phyloP scores from a whole-genome alignment of 2,797 vertebrate genomes.

The Xenentodon cancila region DNA sequence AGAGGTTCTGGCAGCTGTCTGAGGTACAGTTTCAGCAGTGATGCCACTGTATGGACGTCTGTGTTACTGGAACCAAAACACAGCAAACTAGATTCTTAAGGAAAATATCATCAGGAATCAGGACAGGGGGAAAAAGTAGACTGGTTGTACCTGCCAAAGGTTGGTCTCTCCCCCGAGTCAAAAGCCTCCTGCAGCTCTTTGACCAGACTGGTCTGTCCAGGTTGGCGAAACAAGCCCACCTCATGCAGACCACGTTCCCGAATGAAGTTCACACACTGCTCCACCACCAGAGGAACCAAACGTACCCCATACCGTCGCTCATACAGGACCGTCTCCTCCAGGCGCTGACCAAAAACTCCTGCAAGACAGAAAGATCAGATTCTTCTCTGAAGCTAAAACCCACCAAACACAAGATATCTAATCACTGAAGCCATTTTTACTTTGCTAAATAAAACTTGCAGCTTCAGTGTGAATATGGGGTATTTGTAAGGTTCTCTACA shows the following conservation, averaged over 20 bases:
- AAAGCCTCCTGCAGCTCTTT: conserved; percentile 84
- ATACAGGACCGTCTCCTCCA: conserved; percentile 84
- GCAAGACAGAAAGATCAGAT: not conserved
- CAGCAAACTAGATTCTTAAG: not conserved
- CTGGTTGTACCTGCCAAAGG: conserved; percentile 78
- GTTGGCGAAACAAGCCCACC: conserved; percentile 82
- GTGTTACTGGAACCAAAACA: conserved; percentile 73
- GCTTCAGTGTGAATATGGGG: no score
- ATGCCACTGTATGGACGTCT: conserved; percentile 85
- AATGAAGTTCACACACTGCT: conserved; percentile 84
- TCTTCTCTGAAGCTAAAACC: no score
- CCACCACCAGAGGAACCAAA: conserved; percentile 83
- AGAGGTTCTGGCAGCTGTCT: conserved; percentile 84
- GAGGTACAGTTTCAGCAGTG: conserved; percentile 85
- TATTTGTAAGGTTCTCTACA: no score
- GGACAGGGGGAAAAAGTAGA: not conserved
- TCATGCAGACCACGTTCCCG: conserved; percentile 77
- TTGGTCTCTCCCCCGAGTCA: conserved; percentile 82
- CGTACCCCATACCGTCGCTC: conserved; percentile 82
- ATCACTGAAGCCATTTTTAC: no score
- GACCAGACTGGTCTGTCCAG: conserved; percentile 81
- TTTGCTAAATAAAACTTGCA: no score
- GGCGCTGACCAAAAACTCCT: conserved; percentile 85
- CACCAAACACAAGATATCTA: no score
- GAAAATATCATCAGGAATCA: not conserved